Base-by-base conservation (phyloP, 2,113 vertebrate species). In the Crotalus viridis region DNA sequence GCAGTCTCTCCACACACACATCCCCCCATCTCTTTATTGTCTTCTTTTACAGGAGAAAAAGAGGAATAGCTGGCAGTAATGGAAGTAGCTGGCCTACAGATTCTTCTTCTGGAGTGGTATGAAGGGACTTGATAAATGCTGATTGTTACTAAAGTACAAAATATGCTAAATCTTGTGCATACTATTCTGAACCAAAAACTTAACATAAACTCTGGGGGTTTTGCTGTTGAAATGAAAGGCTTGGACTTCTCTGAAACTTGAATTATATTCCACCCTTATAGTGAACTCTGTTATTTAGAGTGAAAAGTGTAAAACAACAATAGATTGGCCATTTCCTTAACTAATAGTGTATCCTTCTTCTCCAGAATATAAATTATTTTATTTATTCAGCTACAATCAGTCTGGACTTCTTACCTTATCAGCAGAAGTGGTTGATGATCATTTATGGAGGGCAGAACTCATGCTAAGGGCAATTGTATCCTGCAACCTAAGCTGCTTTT, bases 61-160 rank as follows among this genome's bases (percentile, higher is more conserved):
- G 92, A 90, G 56, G 55, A 64, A 26, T 54, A 26, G 9, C 17
- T 90, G n/a, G 1, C 59, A 86, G 51, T 86, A 55, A 24, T 64
- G 85, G 85, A 87, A 87, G 28, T 33, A 28, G 28, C 46, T 39
- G 92, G 92, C 0, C 74, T 87, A 52, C 19, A 48, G 12, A 90
- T 39, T 90, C 88, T 59, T 64, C 46, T 92, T 59, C 88, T 59
- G 54, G 33, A 85, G 57, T 26, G 92, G 92, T 90, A 81, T n/a
- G 92, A n/a, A 90, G 55, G 54, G 10, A 93, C 51, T 54, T 54
- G 56, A 69, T 59, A 48, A 46, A 74, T 43, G 2, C 9, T 15
- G 6, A 3, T 61, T 64, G 22, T 88, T 86, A 59, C 55, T 85
- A 64, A n/a, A 81, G 5, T n/a, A 52, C 39, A n/a, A 90, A 33